These are phyloP conservation scores for Stomatorhinus walkeri DNA, from an alignment of 2,797 vertebrate genomes.

Conservation along the genomic window DNA sequence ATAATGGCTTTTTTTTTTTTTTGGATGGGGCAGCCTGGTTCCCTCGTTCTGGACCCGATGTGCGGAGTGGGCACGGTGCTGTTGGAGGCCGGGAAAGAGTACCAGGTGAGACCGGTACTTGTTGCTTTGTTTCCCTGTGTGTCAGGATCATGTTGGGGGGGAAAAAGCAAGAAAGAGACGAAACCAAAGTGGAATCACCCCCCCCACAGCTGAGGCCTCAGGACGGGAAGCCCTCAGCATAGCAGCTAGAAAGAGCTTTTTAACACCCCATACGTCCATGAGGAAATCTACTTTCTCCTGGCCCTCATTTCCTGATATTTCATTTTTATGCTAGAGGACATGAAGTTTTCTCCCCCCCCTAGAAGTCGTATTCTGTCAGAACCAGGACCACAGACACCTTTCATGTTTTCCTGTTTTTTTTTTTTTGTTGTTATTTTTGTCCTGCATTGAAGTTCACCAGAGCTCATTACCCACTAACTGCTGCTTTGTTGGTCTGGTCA, in stretches of 20 bases:
- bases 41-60: conserved; percentile 83
- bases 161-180: not conserved
- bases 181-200: not conserved
- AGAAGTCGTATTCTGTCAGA: not conserved
- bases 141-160: not conserved
- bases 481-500: not conserved
- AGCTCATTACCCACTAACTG: not conserved
- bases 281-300: conserved; percentile 1
- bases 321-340: not conserved
- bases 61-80: conserved; percentile 88
- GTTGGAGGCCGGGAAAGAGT: conserved; percentile 82
- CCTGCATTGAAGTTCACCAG: not conserved
- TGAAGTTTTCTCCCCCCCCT: not conserved
- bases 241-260: not conserved
- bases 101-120: conserved; percentile 60
- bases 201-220: not conserved
- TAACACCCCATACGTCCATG: not conserved
- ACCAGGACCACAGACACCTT: not conserved
- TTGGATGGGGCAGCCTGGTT: conserved; percentile 55
- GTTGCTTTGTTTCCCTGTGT: not conserved
- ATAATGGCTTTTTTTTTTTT: not conserved
- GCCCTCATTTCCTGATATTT: not conserved
- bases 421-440: not conserved
- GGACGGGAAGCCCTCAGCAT: not conserved
- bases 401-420: not conserved